These are phyloP conservation scores for Amazona finschi DNA, from an alignment of 2,797 vertebrate genomes.

Conservation along the genomic window DNA sequence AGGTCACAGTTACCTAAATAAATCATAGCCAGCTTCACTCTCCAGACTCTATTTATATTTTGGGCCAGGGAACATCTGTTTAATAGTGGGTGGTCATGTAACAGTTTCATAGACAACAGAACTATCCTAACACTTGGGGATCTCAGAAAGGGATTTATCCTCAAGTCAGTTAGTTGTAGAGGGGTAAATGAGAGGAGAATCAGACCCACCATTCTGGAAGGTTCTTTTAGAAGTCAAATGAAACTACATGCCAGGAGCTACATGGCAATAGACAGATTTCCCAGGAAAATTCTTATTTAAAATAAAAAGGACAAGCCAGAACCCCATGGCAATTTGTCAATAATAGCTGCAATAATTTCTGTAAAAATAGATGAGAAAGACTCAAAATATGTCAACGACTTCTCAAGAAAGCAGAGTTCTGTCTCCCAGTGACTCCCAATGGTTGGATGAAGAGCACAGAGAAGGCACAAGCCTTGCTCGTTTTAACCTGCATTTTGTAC, in stretches of 20 bases:
- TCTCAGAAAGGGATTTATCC: slow-evolving; percentile 8
- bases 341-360: neutral
- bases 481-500: neutral
- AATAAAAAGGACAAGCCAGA: neutral
- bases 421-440: neutral
- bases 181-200: neutral
- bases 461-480: neutral
- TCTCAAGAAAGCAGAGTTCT: neutral
- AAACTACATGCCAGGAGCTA: neutral
- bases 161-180: neutral
- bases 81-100: slow-evolving; percentile 65
- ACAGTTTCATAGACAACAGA: slow-evolving; percentile 37
- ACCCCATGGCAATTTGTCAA: neutral
- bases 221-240: neutral
- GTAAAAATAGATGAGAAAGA: neutral
- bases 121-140: neutral
- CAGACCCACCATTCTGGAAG: neutral
- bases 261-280: neutral
- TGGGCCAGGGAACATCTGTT: slow-evolving; percentile 63
- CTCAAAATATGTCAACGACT: neutral
- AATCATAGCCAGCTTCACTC: slow-evolving; percentile 56
- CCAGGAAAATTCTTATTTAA: neutral
- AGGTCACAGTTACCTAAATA: slow-evolving; percentile 65
- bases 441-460: neutral
- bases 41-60: slow-evolving; percentile 61